Evolutionary conservation across 2,113 vertebrate species (phyloP), one percentile per base, ranked within the genome.

Genomic region (Engystomops pustulosus): DNA sequence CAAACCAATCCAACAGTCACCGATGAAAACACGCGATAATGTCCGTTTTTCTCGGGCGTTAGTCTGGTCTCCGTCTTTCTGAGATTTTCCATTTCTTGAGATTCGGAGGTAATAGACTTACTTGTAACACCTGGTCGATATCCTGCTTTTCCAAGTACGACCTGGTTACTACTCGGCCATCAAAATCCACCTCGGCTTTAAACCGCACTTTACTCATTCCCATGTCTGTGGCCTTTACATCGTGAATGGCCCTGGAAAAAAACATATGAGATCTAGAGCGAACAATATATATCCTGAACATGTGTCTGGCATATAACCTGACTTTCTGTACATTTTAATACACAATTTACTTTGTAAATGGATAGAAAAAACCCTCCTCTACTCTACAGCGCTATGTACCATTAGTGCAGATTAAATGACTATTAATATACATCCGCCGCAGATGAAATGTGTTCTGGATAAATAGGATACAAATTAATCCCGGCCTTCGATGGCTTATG

Each of bases 101-200:
- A 36, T 68, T 68, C 12, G 4, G 67, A 38, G 20, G 41, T 9
- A 76, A 32, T n/a, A 36, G 69, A 93, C 97, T 80, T 93, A 97
- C 98, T 75, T 92, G 95, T 60, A 99, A 92, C 86, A 99, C 93
- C 90, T 97, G 96, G 85, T 99, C 98, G 86, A 99, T 97, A 91
- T 99, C 98, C 92, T 98, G 98, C 91, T 98, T 99, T 89, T 99
- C 98, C 93, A 99, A 93, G 92, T 99, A 99, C 27, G 95, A 98
- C 70, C 98, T 93, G 17, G 98, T 99, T 89, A 99, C 97, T 89
- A 99, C 96, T 41, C 97, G 93, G 65, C 97, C 98, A 88, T 99
- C 98, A 74, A 99, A 99, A 94, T 99, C 98, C 58, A 99, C 97
- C 91, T 99, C 98, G 67, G 98, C 98, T 89, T 99, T 99, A 91